phyloP scores from a whole-genome alignment of 2,797 vertebrate genomes.

The Limosa lapponica region DNA sequence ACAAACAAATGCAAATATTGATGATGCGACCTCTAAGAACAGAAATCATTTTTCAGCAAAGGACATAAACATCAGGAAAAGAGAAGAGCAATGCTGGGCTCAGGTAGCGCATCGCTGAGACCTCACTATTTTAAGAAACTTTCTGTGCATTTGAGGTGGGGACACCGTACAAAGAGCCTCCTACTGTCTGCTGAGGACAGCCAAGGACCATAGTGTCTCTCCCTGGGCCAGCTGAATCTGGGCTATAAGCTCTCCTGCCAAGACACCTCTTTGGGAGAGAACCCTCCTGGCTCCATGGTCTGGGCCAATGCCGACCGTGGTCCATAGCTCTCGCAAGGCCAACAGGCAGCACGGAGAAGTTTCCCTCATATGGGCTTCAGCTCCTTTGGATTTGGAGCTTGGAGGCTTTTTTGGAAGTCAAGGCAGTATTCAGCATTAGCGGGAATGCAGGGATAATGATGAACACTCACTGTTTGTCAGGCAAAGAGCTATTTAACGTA shows the following conservation, averaged over 20 bases:
- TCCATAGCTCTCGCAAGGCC: neutral
- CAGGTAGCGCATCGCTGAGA: neutral
- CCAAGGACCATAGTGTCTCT: neutral
- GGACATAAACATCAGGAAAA: neutral
- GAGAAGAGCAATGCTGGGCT: neutral
- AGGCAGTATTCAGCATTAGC: neutral
- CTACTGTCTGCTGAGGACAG: neutral
- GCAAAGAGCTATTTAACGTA: neutral
- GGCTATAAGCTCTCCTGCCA: neutral
- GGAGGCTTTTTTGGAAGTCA: neutral
- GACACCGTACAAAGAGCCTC: neutral
- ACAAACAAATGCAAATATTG: constrained; percentile 27
- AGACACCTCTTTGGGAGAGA: neutral
- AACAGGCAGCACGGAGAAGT: fast-evolving
- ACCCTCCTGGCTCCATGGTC: neutral
- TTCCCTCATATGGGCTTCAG: neutral
- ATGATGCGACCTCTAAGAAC: neutral
- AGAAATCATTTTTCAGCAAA: neutral
- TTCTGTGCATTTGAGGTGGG: fast-evolving
- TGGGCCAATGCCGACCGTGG: neutral
- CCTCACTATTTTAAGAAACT: neutral
- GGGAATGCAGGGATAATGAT: neutral
- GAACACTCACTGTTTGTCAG: neutral
- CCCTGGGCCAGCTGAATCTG: neutral
- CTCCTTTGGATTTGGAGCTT: neutral